A percentile compares a stretch with the other conserved stretches of the same genome.
phyloP scores from a whole-genome alignment of 2,797 vertebrate genomes.

The Peromyscus attwateri region DNA sequence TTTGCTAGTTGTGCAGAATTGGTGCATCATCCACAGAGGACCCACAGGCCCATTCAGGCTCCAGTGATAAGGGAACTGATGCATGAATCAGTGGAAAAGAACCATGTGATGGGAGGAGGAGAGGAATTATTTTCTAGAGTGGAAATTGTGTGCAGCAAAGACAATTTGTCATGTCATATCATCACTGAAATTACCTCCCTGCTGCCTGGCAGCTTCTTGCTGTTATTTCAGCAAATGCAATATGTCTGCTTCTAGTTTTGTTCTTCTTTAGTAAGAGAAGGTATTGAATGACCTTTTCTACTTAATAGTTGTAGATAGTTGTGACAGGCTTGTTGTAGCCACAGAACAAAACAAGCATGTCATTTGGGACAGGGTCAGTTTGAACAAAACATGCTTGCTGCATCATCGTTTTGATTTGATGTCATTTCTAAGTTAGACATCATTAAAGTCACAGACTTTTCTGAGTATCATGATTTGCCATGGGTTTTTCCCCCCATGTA shows the following conservation, averaged over 20 bases:
- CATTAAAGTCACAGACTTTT: constrained; percentile 59
- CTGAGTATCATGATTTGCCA: constrained; percentile 25
- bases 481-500: background rate
- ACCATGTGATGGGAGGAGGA: constrained; percentile 39
- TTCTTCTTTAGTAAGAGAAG: constrained; percentile 54
- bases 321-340: constrained; percentile 59
- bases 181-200: constrained; percentile 70
- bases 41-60: constrained; percentile 40
- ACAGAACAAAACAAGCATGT: constrained; percentile 70
- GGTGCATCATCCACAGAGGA: constrained; percentile 23
- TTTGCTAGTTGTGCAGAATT: constrained; percentile 38
- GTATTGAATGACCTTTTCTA: constrained; percentile 66
- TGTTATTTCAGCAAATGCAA: constrained; percentile 72
- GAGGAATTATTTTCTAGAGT: constrained; percentile 65
- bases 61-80: constrained; percentile 36
- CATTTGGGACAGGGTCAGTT: constrained; percentile 58
- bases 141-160: constrained; percentile 57
- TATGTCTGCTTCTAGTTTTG: constrained; percentile 61
- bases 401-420: constrained; percentile 49
- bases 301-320: constrained; percentile 58
- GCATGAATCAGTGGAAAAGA: constrained; percentile 47
- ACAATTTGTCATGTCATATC: constrained; percentile 71
- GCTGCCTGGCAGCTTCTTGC: constrained; percentile 60
- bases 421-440: constrained; percentile 66
- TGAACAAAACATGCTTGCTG: constrained; percentile 57